Evolutionary conservation across 2,113 vertebrate genomes (phyloP), one percentile per base, ranked within the genome.

Genomic region (Rhinoptilus africanus): DNA sequence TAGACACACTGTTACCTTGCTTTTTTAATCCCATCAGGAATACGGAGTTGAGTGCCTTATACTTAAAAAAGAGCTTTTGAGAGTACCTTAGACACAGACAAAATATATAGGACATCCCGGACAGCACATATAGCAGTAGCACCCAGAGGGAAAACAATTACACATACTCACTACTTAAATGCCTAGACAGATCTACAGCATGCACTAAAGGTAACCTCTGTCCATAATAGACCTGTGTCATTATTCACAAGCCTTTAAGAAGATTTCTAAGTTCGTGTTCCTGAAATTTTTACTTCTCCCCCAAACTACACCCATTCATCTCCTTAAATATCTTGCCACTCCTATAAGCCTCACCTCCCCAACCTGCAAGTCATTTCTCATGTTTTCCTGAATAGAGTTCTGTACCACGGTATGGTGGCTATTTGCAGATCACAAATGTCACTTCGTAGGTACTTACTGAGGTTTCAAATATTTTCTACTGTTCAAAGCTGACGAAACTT

Each of bases 121-220:
- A 63, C 5, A 79, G 41, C 32, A 67, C 32, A 59, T 15, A 73
- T 1, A 95, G 48, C 64, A 89, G 74, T 8, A 91, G 90, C 51
- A 90, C 96, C 82, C 92, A 75, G 68, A 75, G 73, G 79, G 67
- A 90, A 96, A 96, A 90, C 81, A 88, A 87, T 90, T 84, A 71
- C 32, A 60, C 43, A 74, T 74, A 76, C n/a, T 68, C 7, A 2
- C 41, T 80, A 47, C 51, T 92, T 91, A 93, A 93, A 88, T 68
- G 51, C 23, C 11, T 7, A 62, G 76, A 60, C 47, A 90, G 88
- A 90, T 89, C 72, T 92, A 94, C 32, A 83, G 85, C 88, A 62
- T 12, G 34, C 37, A 84, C 27, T 88, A 92, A 92, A 90, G 59
- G 37, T 82, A 96, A 85, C 75, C 82, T 76, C 78, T 81, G 75